Evolutionary conservation across 2,797 vertebrate species (phyloP).

Genomic region (Urophycis tenuis): DNA sequence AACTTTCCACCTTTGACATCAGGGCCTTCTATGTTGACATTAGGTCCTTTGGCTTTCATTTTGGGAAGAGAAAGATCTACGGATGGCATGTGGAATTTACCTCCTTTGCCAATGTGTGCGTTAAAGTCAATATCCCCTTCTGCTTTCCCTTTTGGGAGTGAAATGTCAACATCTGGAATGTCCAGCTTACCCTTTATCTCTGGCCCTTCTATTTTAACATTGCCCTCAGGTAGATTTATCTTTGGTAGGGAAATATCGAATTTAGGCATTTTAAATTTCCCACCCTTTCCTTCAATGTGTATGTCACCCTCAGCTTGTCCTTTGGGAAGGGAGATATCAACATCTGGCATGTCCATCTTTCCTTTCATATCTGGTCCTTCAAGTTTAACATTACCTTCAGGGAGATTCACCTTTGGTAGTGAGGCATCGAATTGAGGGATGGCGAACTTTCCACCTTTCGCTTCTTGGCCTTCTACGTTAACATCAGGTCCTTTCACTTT

Average conservation of each 20-base stretch:
- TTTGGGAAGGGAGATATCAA: conserved; percentile 3
- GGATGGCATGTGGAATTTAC: not conserved
- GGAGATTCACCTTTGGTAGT: conserved; percentile 19
- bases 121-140: not conserved
- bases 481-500: too few species aligned
- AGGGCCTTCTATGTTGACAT: too few species aligned
- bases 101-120: not conserved
- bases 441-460: too few species aligned
- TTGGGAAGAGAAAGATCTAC: not conserved
- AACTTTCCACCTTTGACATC: not conserved
- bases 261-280: too few species aligned
- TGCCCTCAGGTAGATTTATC: too few species aligned
- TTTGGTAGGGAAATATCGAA: too few species aligned
- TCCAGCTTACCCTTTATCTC: not conserved
- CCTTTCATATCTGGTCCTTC: conserved; percentile 9
- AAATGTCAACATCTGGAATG: not conserved
- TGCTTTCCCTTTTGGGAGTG: not conserved
- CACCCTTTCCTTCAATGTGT: not conserved
- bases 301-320: not conserved
- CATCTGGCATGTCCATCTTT: conserved; percentile 24
- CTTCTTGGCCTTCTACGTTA: too few species aligned
- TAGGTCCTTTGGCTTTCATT: too few species aligned
- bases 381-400: conserved; percentile 7
- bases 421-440: too few species aligned
- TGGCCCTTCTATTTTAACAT: too few species aligned